phyloP scores from a whole-genome alignment of 2,797 vertebrate genomes.

The Ctenosaura bakeri region DNA sequence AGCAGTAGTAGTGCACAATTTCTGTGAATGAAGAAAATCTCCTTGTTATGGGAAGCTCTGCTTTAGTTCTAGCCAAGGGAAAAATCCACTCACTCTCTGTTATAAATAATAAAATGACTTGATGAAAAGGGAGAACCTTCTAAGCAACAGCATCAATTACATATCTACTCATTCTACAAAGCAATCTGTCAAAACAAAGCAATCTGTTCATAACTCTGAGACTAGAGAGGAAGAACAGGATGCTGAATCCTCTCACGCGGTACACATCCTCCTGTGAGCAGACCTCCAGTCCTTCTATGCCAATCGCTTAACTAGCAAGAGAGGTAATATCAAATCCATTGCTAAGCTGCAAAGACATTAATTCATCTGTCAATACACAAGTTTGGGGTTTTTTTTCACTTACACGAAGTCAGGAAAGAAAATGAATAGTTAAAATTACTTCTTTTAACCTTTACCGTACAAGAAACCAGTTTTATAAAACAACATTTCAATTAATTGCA shows the following conservation, averaged over 20 bases:
- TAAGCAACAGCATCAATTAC: slow-evolving; percentile 54
- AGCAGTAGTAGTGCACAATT: background rate
- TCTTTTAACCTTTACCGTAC: background rate
- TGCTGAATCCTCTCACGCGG: slow-evolving; percentile 20
- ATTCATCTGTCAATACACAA: too few species aligned
- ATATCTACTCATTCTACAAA: slow-evolving; percentile 59
- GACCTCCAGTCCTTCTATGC: background rate
- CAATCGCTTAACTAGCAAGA: background rate
- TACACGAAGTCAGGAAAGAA: background rate
- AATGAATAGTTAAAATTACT: background rate
- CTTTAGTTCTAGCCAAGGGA: background rate
- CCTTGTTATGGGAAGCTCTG: background rate
- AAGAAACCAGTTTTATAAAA: background rate
- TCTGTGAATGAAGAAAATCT: too few species aligned
- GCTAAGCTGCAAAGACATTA: background rate
- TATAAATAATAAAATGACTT: slow-evolving; percentile 61
- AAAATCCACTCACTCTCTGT: slow-evolving; percentile 52
- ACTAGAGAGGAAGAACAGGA: slow-evolving; percentile 40
- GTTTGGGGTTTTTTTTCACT: background rate
- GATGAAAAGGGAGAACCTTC: slow-evolving; percentile 50
- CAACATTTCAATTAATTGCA: background rate
- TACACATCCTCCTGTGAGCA: slow-evolving; percentile 1
- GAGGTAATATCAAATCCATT: background rate
- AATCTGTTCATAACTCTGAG: slow-evolving; percentile 47
- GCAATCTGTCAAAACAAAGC: slow-evolving; percentile 57